Evolutionary conservation across 2,888 invertebrate species (phyloP), one percentile per base, ranked within the genome.

Genomic region (Pollenia griseotomentosa): DNA sequence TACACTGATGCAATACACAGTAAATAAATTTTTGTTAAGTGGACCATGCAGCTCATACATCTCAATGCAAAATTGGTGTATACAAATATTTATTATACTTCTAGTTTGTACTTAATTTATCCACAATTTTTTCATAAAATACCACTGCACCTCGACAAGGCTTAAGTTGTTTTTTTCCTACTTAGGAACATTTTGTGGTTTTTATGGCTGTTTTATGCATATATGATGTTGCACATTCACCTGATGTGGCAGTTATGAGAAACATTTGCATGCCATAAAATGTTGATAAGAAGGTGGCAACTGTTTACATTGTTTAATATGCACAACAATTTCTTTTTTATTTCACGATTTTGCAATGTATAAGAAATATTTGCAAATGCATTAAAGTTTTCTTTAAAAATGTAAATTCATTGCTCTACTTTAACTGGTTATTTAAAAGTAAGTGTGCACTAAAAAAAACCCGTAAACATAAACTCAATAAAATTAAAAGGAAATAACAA

Each of bases 211-310:
- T 83, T 87, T 83, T 83, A 87, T 87, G 86, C 86, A 83, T 77
- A 81, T 66, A 55, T 55, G 65, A 66, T 66, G 66, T 84, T 84
- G 78, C 78, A 78, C 10, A 83, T 86, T 55, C 83, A 86, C 83
- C 86, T 87, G 86, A 87, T 87, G 86, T 87, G 86, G 86, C 83
- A 87, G 83, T 87, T 83, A 86, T 86, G 86, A 65, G 83, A 61
- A 86, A 81, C 71, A 86, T 86, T 83, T 83, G 83, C 86, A 87
- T 87, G 75, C 80, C 77, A 87, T 87, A 86, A 86, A 73, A 87
- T 81, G 83, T 73, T 87, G 86, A 87, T 87, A 87, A 87, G 81
- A 87, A 80, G 86, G 86, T 87, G 86, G 86, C 80, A 87, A 87
- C 83, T 87, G 86, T 83, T 87, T 87, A 83, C 83, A 83, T 83